These are phyloP conservation scores for Iguana delicatissima DNA, from an alignment of 2,797 vertebrate genomes.

Conservation along the genomic window DNA sequence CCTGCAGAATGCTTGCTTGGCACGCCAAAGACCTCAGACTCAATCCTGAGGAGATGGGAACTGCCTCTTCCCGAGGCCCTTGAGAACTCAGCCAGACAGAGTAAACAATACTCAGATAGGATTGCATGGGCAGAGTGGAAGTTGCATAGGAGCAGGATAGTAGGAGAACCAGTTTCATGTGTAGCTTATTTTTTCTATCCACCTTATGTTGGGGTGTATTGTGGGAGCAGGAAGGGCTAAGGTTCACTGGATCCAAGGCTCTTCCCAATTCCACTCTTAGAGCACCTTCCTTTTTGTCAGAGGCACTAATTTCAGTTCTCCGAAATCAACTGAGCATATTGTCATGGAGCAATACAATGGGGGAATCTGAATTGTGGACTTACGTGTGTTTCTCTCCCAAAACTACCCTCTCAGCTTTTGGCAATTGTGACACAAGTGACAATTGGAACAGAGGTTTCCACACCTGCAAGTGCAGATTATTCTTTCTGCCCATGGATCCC, in stretches of 20 bases:
- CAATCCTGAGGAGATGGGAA: neutral
- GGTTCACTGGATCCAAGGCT: neutral
- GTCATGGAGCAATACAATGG: too few relatives aligned
- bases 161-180: neutral
- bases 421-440: too few relatives aligned
- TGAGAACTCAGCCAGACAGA: neutral
- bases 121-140: neutral
- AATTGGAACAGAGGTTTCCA: neutral
- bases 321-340: too few relatives aligned
- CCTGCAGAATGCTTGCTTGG: neutral
- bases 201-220: neutral
- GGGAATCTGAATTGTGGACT: too few relatives aligned
- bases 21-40: neutral
- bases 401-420: too few relatives aligned
- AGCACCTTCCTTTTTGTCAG: neutral
- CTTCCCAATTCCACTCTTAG: neutral
- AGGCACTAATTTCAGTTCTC: neutral
- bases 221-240: neutral
- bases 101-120: neutral
- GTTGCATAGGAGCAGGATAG: neutral
- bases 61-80: neutral
- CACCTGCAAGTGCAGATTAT: neutral
- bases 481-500: too few relatives aligned
- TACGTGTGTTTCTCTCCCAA: too few relatives aligned
- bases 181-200: neutral